Evolutionary conservation across 2,888 invertebrate genomes (phyloP).

Genomic region (Stenichneumon culpator): DNA sequence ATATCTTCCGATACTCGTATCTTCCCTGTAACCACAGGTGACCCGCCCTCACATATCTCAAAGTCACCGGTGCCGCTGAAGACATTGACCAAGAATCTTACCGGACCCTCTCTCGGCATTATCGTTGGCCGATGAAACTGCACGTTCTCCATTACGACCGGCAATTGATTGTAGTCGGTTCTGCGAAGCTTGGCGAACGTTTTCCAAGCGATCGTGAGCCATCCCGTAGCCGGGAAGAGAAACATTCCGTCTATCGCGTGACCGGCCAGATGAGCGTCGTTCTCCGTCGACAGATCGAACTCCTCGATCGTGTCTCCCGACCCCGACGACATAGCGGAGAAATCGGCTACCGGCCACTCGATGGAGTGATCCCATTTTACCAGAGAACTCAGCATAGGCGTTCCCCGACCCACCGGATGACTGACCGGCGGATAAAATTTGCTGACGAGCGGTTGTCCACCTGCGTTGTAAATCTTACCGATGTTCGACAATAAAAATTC

Average conservation of each 20-base stretch:
- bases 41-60: conserved; percentile 95
- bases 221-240: conserved; percentile 97
- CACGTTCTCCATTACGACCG: conserved; percentile 95
- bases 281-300: conserved; percentile 90
- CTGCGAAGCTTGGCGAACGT: conserved; percentile 93
- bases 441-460: conserved; percentile 91
- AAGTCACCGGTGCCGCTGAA: conserved; percentile 94
- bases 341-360: conserved; percentile 95
- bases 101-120: conserved; percentile 92
- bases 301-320: conserved; percentile 88
- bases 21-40: conserved; percentile 92
- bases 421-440: conserved; percentile 91
- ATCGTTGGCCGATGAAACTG: conserved; percentile 97
- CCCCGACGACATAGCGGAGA: conserved; percentile 85
- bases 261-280: conserved; percentile 92
- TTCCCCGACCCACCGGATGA: conserved; percentile 96
- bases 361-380: conserved; percentile 97
- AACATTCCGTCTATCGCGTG: conserved; percentile 97
- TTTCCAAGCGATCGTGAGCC: conserved; percentile 95
- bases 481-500: conserved; percentile 91
- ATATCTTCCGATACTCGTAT: conserved; percentile 89
- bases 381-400: conserved; percentile 95
- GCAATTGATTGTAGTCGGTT: conserved; percentile 91
- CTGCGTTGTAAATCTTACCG: conserved; percentile 94
- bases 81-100: conserved; percentile 93